Base-by-base conservation (phyloP, 2,888 invertebrate species). In the Acleris literana region DNA sequence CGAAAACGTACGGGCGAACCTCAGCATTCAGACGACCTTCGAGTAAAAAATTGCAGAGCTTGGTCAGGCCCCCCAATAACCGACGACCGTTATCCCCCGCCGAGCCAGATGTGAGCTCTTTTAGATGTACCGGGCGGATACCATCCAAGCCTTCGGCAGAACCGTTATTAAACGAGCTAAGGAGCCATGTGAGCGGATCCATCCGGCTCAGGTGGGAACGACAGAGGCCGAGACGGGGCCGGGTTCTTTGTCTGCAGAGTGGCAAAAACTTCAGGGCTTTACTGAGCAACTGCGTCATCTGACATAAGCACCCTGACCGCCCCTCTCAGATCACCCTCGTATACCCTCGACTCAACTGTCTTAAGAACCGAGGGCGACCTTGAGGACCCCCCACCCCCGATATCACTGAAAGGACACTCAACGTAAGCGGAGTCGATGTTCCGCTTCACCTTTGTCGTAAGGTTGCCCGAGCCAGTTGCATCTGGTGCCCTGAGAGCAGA, bases 371-470 rank as follows among this genome's bases (percentile, higher is more conserved):
- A 22, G 22, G 22, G 22, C 4, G 22, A 22, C 4, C 22, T 22
- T 22, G 22, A 22, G 22, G 22, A 0, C 22, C 22, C 22, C 22
- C 22, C 22, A 2, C 22, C 22, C 22, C 22, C 22, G 4, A 22
- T 22, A 3, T 22, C 22, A 22, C 4, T 22, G 39, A 39, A 5
- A 39, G 39, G 13, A 16, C 20, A 16, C 5, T 11, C 3, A 13
- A 22, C 44, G 1, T 18, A 16, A 16, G 43, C 55, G 1, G 22
- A 4, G 22, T 22, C 22, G 22, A 55, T 43, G 43, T 55, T 55
- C 18, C 20, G 43, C 43, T 55, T 55, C n/a, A 55, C 55, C 18
- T 55, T 55, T 13, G 55, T 18, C 7, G 39, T 55, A 9, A 55
- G 18, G 17, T 39, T 43, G 5, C 55, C 43, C 22, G 22, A 22